phyloP scores from a whole-genome alignment of 2,113 vertebrate species.

The Pica pica region DNA sequence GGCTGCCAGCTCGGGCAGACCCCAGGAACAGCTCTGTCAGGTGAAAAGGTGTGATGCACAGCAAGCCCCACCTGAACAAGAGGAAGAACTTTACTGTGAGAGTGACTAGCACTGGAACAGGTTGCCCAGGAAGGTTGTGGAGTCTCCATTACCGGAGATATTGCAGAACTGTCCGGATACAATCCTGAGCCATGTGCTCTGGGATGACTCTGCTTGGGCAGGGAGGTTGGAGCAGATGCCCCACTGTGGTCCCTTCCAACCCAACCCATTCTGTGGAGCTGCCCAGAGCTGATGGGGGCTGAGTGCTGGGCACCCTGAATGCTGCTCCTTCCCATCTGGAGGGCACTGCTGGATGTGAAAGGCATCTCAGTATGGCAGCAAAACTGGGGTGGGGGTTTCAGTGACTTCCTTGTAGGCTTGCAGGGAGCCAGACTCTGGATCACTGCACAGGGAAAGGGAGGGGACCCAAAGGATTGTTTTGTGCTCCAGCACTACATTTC shows the following conservation, averaged over 20 bases:
- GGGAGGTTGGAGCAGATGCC: background rate
- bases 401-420: background rate
- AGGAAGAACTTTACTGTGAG: background rate
- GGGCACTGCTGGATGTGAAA: background rate
- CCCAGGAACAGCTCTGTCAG: background rate
- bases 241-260: background rate
- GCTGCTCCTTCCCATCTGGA: background rate
- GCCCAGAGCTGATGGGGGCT: background rate
- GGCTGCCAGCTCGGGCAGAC: fast-evolving
- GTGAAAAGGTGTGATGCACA: background rate
- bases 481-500: background rate
- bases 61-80: background rate
- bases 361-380: background rate
- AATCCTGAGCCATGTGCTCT: background rate
- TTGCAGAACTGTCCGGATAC: background rate
- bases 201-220: background rate
- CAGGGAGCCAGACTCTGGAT: background rate
- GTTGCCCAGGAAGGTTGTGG: background rate
- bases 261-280: background rate
- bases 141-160: background rate
- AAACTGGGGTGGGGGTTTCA: background rate
- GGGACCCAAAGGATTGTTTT: background rate
- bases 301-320: background rate
- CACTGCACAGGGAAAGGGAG: background rate
- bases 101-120: background rate